Conservation (phyloP, 2,113 vertebrate genomes). For the Capricornis sumatraensis region DNA sequence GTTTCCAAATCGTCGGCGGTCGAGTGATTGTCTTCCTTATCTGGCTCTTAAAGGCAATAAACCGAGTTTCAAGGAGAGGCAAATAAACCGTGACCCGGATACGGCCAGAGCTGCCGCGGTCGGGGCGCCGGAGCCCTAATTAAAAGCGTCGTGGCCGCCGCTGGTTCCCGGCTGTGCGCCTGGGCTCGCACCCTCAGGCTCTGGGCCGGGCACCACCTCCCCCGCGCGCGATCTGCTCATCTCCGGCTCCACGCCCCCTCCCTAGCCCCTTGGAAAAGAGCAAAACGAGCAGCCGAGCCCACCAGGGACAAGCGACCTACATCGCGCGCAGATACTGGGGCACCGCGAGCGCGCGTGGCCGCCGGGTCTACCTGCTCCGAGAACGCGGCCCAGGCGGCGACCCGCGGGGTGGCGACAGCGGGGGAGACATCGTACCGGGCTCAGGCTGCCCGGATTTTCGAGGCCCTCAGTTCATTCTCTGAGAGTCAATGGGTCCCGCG, state of each 20-base stretch:
- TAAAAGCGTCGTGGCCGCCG: slow-evolving; percentile 72
- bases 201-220: not conserved
- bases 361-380: not conserved
- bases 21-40: slow-evolving; percentile 85
- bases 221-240: not conserved
- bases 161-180: slow-evolving; percentile 72
- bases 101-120: slow-evolving; percentile 77
- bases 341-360: slow-evolving; percentile 54
- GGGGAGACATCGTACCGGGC: not conserved
- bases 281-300: slow-evolving; percentile 42
- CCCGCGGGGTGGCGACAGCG: not conserved
- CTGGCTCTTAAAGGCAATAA: slow-evolving; percentile 86
- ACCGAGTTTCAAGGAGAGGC: slow-evolving; percentile 80
- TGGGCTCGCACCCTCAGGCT: slow-evolving; percentile 45
- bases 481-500: not conserved
- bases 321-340: slow-evolving; percentile 65
- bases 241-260: not conserved
- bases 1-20: slow-evolving; percentile 92
- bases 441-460: not conserved
- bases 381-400: not conserved
- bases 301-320: slow-evolving; percentile 73
- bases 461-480: not conserved
- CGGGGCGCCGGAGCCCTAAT: slow-evolving; percentile 73
- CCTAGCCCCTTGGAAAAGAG: slow-evolving; percentile 41
- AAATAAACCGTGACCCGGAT: slow-evolving; percentile 77